Conservation (phyloP, 2,888 invertebrate genomes). For the Perizoma affinitatum region DNA sequence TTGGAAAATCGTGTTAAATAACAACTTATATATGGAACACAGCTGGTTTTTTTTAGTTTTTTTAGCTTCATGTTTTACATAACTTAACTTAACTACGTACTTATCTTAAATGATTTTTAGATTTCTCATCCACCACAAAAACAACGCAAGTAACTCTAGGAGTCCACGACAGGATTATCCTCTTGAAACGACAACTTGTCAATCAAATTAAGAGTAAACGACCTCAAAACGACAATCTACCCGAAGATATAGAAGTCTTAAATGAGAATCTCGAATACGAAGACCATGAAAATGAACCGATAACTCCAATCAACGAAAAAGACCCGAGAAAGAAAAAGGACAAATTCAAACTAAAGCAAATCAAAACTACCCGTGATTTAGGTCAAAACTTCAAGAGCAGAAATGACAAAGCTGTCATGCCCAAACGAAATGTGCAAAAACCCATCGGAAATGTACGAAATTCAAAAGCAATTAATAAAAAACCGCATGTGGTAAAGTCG, state of each 20-base stretch:
- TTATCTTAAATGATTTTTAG: too few relatives aligned
- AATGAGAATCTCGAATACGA: conserved; percentile 37
- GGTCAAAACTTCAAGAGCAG: background rate
- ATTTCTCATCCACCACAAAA: background rate
- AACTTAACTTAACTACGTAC: too few relatives aligned
- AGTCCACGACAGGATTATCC: conserved; percentile 32
- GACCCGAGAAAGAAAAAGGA: conserved; percentile 41
- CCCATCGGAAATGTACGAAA: background rate
- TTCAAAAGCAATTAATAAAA: conserved; percentile 1
- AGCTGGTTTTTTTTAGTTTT: too few relatives aligned
- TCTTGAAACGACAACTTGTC: conserved; percentile 38
- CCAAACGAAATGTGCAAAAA: background rate
- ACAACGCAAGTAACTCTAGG: conserved; percentile 11
- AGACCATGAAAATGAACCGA: conserved; percentile 23
- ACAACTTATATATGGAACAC: too few relatives aligned
- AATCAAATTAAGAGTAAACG: conserved; percentile 28
- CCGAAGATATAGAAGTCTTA: background rate
- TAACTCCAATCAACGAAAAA: conserved; percentile 42
- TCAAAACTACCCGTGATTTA: conserved; percentile 24
- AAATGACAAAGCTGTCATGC: background rate
- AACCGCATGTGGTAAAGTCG: background rate
- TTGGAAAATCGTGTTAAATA: too few relatives aligned
- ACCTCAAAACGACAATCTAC: background rate
- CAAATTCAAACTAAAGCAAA: conserved; percentile 34
- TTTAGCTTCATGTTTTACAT: too few relatives aligned